Evolutionary conservation across 1,140 invertebrate genomes (phyloP), one percentile per base, ranked within the genome.

Genomic region (Goniozus legneri): DNA sequence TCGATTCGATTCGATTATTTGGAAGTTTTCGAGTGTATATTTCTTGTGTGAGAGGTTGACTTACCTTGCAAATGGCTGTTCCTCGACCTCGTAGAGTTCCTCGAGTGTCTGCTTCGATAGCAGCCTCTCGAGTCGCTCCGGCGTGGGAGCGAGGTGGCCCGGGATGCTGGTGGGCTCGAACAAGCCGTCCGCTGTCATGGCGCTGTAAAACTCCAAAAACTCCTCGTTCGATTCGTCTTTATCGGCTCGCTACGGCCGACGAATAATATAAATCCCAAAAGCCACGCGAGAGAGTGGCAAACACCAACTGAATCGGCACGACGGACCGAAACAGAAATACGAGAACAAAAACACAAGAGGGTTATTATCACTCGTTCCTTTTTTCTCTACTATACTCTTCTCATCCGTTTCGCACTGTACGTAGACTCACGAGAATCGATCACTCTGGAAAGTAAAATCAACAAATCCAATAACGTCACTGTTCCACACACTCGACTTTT

Each of bases 21-120:
- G n/a, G n/a, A n/a, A n/a, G n/a, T n/a, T n/a, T n/a, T n/a, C n/a
- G n/a, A n/a, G n/a, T n/a, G n/a, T n/a, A n/a, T n/a, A n/a, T n/a
- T n/a, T n/a, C n/a, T n/a, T n/a, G n/a, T n/a, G n/a, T n/a, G n/a
- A n/a, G n/a, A n/a, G n/a, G n/a, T n/a, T n/a, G 21, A 44, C 59
- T 73, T 62, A 78, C 76, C 76, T 67, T 63, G 76, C 76, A 65
- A 78, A 78, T 57, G 76, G 76, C 54, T 76, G 75, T 63, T 78
- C 73, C 65, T 77, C 76, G 54, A 78, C 76, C 54, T 77, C 73
- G 62, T 78, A 78, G 34, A 76, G 74, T 34, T 77, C 67, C 61
- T 77, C 75, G 60, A 78, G 75, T 50, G 67, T 73, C 61, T 71
- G 68, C 56, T 74, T 76, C 55, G 73, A 73, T 56, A 77, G 70